Evolutionary conservation across 2,888 invertebrate genomes (phyloP).

Genomic region (Gryllus longicercus): DNA sequence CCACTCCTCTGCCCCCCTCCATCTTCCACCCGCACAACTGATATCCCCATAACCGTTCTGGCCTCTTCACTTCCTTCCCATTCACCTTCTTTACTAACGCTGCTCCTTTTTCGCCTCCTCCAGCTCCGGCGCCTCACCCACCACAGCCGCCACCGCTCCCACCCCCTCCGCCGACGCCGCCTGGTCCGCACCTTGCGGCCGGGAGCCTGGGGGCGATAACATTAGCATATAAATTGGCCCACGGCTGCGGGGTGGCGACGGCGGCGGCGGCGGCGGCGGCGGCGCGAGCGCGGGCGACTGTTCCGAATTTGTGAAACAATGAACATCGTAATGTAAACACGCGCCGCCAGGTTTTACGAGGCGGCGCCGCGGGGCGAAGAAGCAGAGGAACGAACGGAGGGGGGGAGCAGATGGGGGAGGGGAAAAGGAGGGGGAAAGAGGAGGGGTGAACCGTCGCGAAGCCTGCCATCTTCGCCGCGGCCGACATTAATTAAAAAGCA

Average conservation of each 20-base stretch:
- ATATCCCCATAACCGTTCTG: neutral
- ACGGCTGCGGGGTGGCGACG: neutral
- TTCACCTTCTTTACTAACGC: neutral
- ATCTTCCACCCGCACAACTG: neutral
- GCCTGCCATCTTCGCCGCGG: too few species aligned
- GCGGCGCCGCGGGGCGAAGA: neutral
- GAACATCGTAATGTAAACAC: constrained; percentile 17
- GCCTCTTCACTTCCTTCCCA: neutral
- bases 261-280: neutral
- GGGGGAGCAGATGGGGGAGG: neutral
- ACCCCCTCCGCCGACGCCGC: neutral
- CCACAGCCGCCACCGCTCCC: neutral
- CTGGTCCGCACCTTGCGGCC: neutral
- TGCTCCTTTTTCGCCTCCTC: neutral
- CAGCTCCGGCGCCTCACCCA: neutral
- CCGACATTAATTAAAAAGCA: too few species aligned
- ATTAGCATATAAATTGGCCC: constrained; percentile 1
- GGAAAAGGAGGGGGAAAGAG: too few species aligned
- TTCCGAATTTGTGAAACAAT: constrained; percentile 17
- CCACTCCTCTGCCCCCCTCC: too few species aligned
- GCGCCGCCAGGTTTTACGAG: constrained; percentile 1
- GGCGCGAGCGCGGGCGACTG: neutral
- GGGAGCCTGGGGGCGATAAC: neutral
- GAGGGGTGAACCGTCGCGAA: too few species aligned
- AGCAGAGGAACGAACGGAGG: neutral